phyloP scores from a whole-genome alignment of 2,888 invertebrate species.

The Diadegma fenestrale region DNA sequence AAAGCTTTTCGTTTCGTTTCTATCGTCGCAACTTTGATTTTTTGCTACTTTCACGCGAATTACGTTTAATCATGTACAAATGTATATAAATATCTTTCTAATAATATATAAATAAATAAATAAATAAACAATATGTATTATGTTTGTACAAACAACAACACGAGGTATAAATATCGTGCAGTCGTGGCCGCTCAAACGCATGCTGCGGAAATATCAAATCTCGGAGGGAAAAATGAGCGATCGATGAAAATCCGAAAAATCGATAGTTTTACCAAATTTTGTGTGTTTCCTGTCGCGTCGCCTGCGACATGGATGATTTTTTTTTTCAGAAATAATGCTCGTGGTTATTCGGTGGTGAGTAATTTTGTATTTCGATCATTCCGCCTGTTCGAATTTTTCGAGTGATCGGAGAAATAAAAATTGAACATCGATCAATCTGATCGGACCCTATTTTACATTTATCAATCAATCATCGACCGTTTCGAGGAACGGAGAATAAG shows the following conservation, averaged over 20 bases:
- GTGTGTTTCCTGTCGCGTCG: no score
- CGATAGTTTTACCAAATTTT: no score
- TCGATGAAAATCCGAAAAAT: background rate
- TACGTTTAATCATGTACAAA: constrained; percentile 80
- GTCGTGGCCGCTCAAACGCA: background rate
- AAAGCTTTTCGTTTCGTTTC: background rate
- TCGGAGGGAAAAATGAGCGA: background rate
- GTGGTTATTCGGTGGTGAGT: no score
- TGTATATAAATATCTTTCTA: constrained; percentile 78
- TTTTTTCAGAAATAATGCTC: no score
- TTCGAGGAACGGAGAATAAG: no score
- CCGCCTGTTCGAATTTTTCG: no score
- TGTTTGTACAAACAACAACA: constrained; percentile 50
- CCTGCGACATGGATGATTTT: no score
- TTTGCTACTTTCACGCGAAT: constrained; percentile 67
- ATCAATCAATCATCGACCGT: no score
- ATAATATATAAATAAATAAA: constrained; percentile 64
- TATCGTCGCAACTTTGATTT: background rate
- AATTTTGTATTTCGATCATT: no score
- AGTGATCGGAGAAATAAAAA: no score
- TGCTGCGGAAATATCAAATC: background rate
- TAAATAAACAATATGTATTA: constrained; percentile 77
- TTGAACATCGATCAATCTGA: no score
- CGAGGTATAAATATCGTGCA: constrained; percentile 31
- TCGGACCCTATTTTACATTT: no score